These are phyloP conservation scores for Escarpia spicata DNA, from an alignment of 2,888 invertebrate genomes.

Conservation along the genomic window DNA sequence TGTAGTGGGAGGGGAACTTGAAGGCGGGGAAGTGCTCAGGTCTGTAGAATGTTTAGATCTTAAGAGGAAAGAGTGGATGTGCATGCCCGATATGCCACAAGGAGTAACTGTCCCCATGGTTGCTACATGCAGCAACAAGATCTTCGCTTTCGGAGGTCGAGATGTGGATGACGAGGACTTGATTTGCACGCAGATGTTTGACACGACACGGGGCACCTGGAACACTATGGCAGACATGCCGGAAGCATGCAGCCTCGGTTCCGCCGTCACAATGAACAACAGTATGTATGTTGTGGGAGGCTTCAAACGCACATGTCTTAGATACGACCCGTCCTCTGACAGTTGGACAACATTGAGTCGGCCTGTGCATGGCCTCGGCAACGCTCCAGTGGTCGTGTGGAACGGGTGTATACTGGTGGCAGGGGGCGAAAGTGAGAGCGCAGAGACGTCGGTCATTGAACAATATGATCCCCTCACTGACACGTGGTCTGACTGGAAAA, in stretches of 20 bases:
- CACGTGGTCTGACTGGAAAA: too few species aligned
- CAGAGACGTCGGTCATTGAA: too few species aligned
- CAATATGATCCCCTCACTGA: too few species aligned
- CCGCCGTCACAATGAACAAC: conserved; percentile 33
- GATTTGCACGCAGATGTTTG: conserved; percentile 26
- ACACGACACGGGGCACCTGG: conserved; percentile 37
- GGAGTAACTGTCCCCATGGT: conserved; percentile 35
- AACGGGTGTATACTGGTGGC: too few species aligned
- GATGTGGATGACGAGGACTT: conserved; percentile 30
- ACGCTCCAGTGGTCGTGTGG: too few species aligned
- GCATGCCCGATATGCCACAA: conserved; percentile 28
- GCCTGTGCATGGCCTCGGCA: too few species aligned
- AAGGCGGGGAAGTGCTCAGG: conserved; percentile 32
- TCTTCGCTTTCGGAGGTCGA: conserved; percentile 37
- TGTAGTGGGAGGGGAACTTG: conserved; percentile 36
- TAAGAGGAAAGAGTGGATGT: not conserved
- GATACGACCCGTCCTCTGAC: too few species aligned
- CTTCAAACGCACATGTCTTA: too few species aligned
- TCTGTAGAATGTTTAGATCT: conserved; percentile 30
- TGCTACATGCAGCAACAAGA: conserved; percentile 27
- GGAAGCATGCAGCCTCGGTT: conserved; percentile 34
- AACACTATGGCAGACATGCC: conserved; percentile 34
- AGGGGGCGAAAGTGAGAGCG: too few species aligned
- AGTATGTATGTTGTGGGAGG: conserved; percentile 32
- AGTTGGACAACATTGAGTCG: too few species aligned